Base-by-base conservation (phyloP, 2,888 invertebrate genomes). In the Drosophila colorata region DNA sequence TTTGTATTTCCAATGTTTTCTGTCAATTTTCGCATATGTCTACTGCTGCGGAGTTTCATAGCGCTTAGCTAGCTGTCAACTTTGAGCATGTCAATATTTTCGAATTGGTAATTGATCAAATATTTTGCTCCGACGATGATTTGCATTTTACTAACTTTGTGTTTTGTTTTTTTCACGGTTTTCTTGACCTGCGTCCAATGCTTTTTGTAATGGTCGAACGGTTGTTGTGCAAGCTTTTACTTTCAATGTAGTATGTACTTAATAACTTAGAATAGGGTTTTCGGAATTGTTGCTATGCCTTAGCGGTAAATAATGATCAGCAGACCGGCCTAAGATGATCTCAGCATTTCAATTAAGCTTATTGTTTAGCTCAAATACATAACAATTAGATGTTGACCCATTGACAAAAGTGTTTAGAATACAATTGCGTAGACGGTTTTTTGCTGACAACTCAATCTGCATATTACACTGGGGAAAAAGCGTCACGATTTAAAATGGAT, bases 11-110 rank as follows among this genome's bases (percentile, higher is more conserved):
- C 69, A 43, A 74, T 76, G 82, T 85, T 87, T 66, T 41, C 83
- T 85, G 89, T 85, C 72, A 85, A 14, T 85, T 85, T 88, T 85
- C 85, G 82, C 85, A 77, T 79, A 60, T 83, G 73, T 87, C 88
- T 76, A 84, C 87, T 61, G 88, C 71, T 59, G 46, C 61, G 38
- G 59, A 78, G 84, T 88, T 77, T 69, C 80, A 28, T 85, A 71
- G 81, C 82, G 60, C 35, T 40, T 28, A 81, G 85, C 75, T 56
- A 44, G 64, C 69, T 73, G 80, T 80, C 87, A 86, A 57, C 64
- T 48, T 31, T 49, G 55, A 28, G 60, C 49, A 23, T 43, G 78
- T 65, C 60, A 78, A 80, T 77, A 78, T 80, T 72, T 60, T 74
- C 47, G 23, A 40, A 66, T 74, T 74, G 78, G 51, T 81, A 78